Conservation (phyloP, 2,113 vertebrate genomes). For the Psammodynastes pulverulentus region DNA sequence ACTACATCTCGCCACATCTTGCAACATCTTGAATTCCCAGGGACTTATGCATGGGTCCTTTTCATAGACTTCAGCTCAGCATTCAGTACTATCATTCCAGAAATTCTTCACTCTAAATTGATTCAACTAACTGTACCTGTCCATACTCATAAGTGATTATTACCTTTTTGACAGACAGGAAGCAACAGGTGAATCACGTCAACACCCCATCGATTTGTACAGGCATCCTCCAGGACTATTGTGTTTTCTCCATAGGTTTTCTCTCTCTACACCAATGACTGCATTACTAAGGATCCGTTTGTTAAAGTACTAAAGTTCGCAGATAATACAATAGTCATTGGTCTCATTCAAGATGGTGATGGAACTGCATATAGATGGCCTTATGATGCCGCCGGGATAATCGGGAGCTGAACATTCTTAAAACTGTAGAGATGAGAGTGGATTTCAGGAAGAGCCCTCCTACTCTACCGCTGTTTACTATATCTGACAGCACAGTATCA, state of each 20-base stretch:
- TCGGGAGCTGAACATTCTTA: not conserved
- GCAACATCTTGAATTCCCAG: not conserved
- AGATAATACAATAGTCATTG: not conserved
- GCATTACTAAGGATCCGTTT: not conserved
- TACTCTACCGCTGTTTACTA: not conserved
- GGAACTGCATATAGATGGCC: not conserved
- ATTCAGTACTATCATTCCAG: not conserved
- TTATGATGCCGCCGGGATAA: not conserved
- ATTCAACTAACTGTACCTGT: not conserved
- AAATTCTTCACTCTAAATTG: not conserved
- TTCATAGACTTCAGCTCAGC: not conserved
- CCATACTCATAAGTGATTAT: not conserved
- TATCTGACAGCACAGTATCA: not conserved
- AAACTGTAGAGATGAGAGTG: not conserved
- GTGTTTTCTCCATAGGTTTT: not conserved
- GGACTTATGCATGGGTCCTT: not conserved
- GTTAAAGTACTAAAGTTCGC: not conserved
- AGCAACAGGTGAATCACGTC: not conserved
- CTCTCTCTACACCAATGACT: not conserved
- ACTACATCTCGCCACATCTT: not conserved
- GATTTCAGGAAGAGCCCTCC: not conserved
- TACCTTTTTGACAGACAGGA: not conserved
- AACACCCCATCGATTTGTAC: not conserved
- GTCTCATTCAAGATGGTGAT: not conserved
- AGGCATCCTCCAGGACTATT: not conserved